Conservation (phyloP, 2,888 invertebrate genomes). For the Lasioglossum calceatum region DNA sequence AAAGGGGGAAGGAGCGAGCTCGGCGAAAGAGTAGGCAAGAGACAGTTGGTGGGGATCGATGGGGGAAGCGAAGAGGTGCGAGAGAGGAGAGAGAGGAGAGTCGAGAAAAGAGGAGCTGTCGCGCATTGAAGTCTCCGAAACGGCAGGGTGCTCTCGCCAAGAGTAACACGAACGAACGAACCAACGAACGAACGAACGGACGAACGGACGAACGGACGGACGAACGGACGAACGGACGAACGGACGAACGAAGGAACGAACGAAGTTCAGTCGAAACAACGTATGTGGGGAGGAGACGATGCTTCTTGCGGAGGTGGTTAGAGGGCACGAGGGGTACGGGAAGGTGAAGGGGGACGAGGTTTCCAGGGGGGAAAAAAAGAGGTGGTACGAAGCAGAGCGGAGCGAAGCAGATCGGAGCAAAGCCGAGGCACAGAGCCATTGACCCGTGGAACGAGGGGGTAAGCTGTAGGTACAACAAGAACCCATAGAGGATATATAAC, state of each 20-base stretch:
- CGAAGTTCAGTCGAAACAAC: slow-evolving; percentile 40
- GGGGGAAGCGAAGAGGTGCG: slow-evolving; percentile 19
- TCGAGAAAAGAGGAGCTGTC: slow-evolving; percentile 75
- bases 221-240: slow-evolving; percentile 17
- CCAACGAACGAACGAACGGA: slow-evolving; percentile 38
- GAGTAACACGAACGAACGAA: slow-evolving; percentile 75
- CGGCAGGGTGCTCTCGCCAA: slow-evolving; percentile 69
- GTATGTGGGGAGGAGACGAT: slow-evolving; percentile 57
- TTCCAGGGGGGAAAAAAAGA: slow-evolving; percentile 32
- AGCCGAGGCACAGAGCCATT: slow-evolving; percentile 74
- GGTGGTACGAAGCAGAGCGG: slow-evolving; percentile 63
- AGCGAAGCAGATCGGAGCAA: slow-evolving; percentile 68
- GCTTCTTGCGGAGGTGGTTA: slow-evolving; percentile 32
- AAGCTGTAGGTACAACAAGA: slow-evolving; percentile 65
- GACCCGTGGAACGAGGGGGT: slow-evolving; percentile 77
- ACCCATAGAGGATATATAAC: slow-evolving; percentile 56
- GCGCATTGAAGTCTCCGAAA: slow-evolving; percentile 83
- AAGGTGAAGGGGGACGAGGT: slow-evolving; percentile 15
- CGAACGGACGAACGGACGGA: slow-evolving; percentile 23
- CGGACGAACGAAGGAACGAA: slow-evolving; percentile 22
- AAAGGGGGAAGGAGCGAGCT: slow-evolving; percentile 68
- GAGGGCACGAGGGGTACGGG: slow-evolving; percentile 13
- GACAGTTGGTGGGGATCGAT: slow-evolving; percentile 41
- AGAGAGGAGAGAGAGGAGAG: slow-evolving; percentile 40
- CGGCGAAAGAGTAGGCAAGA: slow-evolving; percentile 51